Conservation (phyloP, 2,113 vertebrate species). For the Uria aalge region DNA sequence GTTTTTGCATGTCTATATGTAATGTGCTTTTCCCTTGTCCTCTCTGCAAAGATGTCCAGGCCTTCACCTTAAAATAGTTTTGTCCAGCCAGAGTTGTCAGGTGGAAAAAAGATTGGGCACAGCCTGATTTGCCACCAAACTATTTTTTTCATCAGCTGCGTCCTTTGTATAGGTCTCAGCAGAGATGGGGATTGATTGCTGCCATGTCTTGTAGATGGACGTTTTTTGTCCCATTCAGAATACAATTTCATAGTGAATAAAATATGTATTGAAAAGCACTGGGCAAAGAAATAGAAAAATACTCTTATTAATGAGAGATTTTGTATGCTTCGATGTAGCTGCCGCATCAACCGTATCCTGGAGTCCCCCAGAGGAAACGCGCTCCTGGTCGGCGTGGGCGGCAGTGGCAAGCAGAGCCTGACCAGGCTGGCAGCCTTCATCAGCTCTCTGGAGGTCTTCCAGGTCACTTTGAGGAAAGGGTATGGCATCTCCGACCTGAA, state of each 20-base stretch:
- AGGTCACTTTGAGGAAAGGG: conserved; percentile 90
- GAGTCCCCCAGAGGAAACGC: conserved; percentile 88
- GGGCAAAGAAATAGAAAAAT: neutral
- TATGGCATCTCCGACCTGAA: conserved; percentile 90
- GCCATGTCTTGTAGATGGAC: neutral
- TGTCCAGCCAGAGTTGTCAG: neutral
- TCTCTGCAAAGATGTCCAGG: neutral
- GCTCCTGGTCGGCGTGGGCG: conserved; percentile 91
- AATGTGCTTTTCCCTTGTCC: neutral
- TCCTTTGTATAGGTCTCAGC: neutral
- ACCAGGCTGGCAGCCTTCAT: conserved; percentile 95
- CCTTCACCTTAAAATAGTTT: neutral
- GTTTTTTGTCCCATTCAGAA: neutral
- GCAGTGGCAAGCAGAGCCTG: conserved; percentile 95
- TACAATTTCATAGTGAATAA: neutral
- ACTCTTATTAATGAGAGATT: neutral
- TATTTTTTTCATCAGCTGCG: neutral
- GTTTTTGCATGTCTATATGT: fast-evolving
- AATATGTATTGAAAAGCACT: neutral
- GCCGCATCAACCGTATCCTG: conserved; percentile 91
- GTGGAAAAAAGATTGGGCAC: neutral
- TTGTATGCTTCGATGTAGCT: conserved; percentile 70
- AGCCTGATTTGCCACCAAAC: neutral
- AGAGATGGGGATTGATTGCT: neutral
- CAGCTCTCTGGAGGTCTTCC: conserved; percentile 91